Percentiles rank a stretch among this genome's conserved stretches.
phyloP scores from a whole-genome alignment of 2,888 invertebrate species.

The Lasioglossum lativentre region DNA sequence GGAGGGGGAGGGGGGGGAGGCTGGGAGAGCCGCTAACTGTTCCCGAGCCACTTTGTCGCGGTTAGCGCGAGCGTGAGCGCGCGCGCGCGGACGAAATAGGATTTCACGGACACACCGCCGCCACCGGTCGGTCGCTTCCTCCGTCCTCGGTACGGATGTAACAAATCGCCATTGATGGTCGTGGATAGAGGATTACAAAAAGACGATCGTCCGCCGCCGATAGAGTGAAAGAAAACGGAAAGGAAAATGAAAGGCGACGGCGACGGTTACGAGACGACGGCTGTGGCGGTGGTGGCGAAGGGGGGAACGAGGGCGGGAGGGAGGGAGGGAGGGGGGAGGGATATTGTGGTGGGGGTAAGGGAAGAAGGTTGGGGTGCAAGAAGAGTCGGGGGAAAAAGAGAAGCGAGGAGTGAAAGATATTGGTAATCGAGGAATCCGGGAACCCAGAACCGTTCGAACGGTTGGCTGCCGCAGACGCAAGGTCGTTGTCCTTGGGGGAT shows the following conservation, averaged over 20 bases:
- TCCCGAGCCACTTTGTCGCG: conserved; percentile 18
- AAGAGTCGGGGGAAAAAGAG: conserved; percentile 41
- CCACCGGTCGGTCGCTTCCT: not conserved
- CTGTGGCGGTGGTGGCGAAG: not conserved
- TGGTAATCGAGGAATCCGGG: conserved; percentile 83
- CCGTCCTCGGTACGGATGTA: not conserved
- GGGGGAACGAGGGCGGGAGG: conserved; percentile 13
- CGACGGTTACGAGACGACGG: conserved; percentile 21
- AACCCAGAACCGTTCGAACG: conserved; percentile 82
- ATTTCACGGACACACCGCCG: conserved; percentile 21
- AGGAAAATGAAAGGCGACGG: conserved; percentile 69
- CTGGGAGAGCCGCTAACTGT: conserved; percentile 26
- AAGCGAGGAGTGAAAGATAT: conserved; percentile 76
- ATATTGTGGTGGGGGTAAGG: conserved; percentile 23
- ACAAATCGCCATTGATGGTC: conserved; percentile 57
- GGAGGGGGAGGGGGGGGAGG: too few relatives aligned
- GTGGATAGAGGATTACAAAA: conserved; percentile 22
- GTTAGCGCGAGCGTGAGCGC: not conserved
- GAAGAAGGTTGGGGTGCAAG: conserved; percentile 59
- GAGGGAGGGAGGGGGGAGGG: not conserved
- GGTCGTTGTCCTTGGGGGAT: conserved; percentile 85
- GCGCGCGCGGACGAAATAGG: not conserved
- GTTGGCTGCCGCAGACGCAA: conserved; percentile 82
- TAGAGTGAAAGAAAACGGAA: conserved; percentile 58
- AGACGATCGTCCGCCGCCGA: conserved; percentile 16